Base-by-base conservation (phyloP, 2,113 vertebrate genomes). In the Megalops atlanticus region DNA sequence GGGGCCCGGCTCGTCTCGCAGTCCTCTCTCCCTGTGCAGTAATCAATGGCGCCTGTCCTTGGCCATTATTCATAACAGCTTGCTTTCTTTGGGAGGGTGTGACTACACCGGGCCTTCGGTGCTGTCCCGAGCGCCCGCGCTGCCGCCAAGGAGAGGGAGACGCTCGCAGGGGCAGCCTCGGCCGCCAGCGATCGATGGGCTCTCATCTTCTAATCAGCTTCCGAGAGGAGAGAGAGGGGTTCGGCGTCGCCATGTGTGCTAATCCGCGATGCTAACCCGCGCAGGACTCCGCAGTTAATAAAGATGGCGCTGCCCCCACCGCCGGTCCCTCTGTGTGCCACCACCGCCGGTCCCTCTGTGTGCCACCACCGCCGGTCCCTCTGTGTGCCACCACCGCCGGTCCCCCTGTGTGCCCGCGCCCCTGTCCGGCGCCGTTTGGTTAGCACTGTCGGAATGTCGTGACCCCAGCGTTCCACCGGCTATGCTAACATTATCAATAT, bases 41-140 rank as follows among this genome's bases (percentile, higher is more conserved):
- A 91, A 92, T 92, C 90, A 89, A 87, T 89, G 88, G 84, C 33
- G 81, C 84, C 80, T 85, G 88, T 91, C 91, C 89, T 90, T 91
- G 87, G 88, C 85, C 89, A 89, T 90, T 89, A 86, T 88, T 91
- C 86, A 91, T 86, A 87, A 11, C 77, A 87, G 85, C 52, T 80
- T 71, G 45, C 58, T 35, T 76, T 41, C 31, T n/a, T n/a, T n/a
- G n/a, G n/a, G 24, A 11, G n/a, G n/a, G 75, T 77, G 39, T 38
- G 79, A 74, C 82, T 4, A 80, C 85, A 64, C 78, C 38, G 58
- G 82, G 74, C 78, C 82, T 84, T 76, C 83, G 40, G 89, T 84
- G 86, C 82, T 84, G 83, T 82, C 81, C 87, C 70, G 31, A 2
- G 49, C 6, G 49, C 49, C 49, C 18, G 49, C 16, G 49, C 49